Evolutionary conservation across 2,113 vertebrate genomes (phyloP).

Genomic region (Herpailurus yagouaroundi): DNA sequence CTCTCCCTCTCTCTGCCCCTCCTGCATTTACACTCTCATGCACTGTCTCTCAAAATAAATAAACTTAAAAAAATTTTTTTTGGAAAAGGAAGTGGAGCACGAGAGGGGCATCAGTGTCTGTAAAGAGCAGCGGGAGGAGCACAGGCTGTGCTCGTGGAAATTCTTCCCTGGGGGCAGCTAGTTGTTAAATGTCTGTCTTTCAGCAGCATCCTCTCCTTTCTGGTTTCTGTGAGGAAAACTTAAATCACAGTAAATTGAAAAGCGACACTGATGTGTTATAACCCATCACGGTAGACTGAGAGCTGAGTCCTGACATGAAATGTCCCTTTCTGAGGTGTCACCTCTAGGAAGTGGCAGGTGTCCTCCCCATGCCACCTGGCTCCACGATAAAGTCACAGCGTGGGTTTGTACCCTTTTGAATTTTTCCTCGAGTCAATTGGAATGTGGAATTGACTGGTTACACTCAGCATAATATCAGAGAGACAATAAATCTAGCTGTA

Average conservation of each 20-base stretch:
- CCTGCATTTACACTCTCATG: too few species aligned
- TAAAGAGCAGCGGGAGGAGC: neutral
- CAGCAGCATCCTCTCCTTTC: neutral
- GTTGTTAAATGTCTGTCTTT: neutral
- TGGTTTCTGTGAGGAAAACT: neutral
- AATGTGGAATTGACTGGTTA: constrained; percentile 54
- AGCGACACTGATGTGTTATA: neutral
- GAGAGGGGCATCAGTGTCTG: neutral
- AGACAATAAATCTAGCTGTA: constrained; percentile 44
- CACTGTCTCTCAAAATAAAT: too few species aligned
- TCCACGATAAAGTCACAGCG: neutral
- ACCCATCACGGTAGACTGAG: neutral
- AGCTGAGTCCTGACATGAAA: neutral
- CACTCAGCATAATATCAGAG: constrained; percentile 46
- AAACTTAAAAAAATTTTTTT: too few species aligned
- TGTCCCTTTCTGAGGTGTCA: neutral
- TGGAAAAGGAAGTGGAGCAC: neutral
- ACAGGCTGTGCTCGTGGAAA: rapidly evolving
- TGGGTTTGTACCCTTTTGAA: neutral
- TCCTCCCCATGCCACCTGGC: rapidly evolving
- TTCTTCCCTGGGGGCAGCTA: neutral
- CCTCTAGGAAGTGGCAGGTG: neutral
- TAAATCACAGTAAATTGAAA: neutral
- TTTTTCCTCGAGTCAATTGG: constrained; percentile 44
- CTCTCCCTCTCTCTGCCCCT: too few species aligned